Conservation (phyloP, 2,797 vertebrate species). For the Eulemur mongoz region DNA sequence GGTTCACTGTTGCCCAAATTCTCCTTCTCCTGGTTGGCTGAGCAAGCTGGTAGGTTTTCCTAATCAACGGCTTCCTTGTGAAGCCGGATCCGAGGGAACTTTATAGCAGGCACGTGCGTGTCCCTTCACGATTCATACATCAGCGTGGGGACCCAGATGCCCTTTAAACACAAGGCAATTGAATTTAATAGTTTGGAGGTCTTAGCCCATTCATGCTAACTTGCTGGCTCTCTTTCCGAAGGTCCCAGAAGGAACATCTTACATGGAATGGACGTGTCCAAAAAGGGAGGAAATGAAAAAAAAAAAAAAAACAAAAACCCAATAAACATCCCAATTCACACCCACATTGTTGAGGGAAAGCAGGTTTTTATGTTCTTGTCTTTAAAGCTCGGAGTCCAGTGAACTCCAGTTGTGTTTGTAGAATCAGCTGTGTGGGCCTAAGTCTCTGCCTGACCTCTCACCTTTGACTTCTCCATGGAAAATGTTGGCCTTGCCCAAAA, state of each 20-base stretch:
- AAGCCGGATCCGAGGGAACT: not conserved
- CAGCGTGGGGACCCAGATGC: constrained; percentile 36
- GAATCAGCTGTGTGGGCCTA: not conserved
- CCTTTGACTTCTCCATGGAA: not conserved
- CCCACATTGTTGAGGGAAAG: not conserved
- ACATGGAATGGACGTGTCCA: not conserved
- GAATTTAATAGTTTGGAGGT: constrained; percentile 73
- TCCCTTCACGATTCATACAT: constrained; percentile 51
- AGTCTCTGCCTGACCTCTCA: not conserved
- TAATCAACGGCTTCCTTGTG: not conserved
- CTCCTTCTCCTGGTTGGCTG: not conserved
- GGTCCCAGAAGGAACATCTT: constrained; percentile 77
- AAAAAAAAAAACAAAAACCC: not conserved
- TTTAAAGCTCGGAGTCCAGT: not conserved
- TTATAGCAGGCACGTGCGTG: not conserved
- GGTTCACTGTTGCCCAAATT: fast-evolving
- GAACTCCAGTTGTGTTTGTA: not conserved
- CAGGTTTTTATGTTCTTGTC: not conserved
- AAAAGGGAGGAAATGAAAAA: not conserved
- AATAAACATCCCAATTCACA: not conserved
- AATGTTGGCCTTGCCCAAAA: not conserved
- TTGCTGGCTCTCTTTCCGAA: constrained; percentile 66
- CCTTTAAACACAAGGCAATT: constrained; percentile 76
- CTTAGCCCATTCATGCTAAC: constrained; percentile 75
- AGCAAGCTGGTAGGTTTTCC: not conserved